A percentile compares a stretch with the other conserved stretches of the same genome.
Conservation (phyloP, 2,888 invertebrate species). For the Sarcophaga carnaria region DNA sequence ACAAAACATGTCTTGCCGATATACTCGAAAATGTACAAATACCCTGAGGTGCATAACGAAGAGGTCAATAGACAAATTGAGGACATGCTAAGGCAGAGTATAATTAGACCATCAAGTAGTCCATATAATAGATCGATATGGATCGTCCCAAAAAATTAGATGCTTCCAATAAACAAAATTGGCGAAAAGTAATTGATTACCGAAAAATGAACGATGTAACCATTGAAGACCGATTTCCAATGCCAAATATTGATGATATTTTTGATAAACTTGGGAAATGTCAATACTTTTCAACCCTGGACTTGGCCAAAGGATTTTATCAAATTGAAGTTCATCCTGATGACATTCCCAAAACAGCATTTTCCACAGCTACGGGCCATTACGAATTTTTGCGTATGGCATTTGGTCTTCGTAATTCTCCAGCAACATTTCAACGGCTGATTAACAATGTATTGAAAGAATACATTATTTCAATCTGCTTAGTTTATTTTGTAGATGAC, state of each 20-base stretch:
- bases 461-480: constrained; percentile 35
- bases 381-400: constrained; percentile 75
- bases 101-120: constrained; percentile 37
- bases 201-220: no score
- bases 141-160: constrained; percentile 40
- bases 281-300: no score
- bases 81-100: neutral
- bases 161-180: constrained; percentile 6
- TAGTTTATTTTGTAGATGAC: constrained; percentile 73
- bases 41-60: no score
- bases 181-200: no score
- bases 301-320: no score
- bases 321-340: no score
- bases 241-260: no score
- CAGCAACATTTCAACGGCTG: constrained; percentile 76
- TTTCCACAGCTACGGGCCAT: constrained; percentile 73
- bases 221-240: no score
- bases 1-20: no score
- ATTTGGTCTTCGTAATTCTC: constrained; percentile 74
- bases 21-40: no score
- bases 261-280: no score
- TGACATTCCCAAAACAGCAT: constrained; percentile 72
- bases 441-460: constrained; percentile 74
- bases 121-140: constrained; percentile 16
- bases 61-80: no score